These are phyloP conservation scores for Tenualosa ilisha DNA, from an alignment of 2,797 vertebrate genomes.

Conservation along the genomic window DNA sequence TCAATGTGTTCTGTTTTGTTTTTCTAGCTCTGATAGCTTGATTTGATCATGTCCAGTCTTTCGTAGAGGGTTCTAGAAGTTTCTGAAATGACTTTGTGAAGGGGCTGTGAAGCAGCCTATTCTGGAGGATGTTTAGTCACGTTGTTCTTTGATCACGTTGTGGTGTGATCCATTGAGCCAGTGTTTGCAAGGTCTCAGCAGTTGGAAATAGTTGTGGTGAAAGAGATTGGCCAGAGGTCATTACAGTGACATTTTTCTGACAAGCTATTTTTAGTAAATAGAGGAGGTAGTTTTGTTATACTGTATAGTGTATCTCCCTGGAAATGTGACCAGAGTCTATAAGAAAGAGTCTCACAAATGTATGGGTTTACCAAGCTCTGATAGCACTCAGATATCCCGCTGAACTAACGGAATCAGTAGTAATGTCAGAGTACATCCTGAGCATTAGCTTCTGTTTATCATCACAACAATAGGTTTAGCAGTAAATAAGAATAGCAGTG, in stretches of 20 bases:
- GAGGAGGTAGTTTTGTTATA: neutral
- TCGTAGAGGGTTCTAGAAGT: neutral
- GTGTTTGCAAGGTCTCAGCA: neutral
- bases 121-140: conserved; percentile 1
- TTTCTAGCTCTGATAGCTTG: conserved; percentile 69
- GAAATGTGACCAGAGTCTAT: neutral
- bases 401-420: neutral
- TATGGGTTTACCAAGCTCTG: neutral
- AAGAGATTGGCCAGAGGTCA: conserved; percentile 19
- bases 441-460: conserved; percentile 45
- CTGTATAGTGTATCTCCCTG: neutral
- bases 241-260: neutral
- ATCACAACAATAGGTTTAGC: conserved; percentile 48
- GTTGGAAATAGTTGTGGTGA: conserved; percentile 9
- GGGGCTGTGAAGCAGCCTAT: conserved; percentile 20
- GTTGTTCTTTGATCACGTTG: neutral
- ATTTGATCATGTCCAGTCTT: neutral
- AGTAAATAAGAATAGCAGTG: conserved; percentile 63
- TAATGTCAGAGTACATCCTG: conserved; percentile 9
- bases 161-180: neutral
- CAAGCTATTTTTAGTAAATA: neutral
- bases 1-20: conserved; percentile 65
- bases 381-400: neutral
- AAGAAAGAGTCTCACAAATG: neutral
- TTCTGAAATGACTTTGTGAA: neutral